Evolutionary conservation across 64 coral and sea anemone species (phyloP).

Genomic region (Stichodactyla mertensii): DNA sequence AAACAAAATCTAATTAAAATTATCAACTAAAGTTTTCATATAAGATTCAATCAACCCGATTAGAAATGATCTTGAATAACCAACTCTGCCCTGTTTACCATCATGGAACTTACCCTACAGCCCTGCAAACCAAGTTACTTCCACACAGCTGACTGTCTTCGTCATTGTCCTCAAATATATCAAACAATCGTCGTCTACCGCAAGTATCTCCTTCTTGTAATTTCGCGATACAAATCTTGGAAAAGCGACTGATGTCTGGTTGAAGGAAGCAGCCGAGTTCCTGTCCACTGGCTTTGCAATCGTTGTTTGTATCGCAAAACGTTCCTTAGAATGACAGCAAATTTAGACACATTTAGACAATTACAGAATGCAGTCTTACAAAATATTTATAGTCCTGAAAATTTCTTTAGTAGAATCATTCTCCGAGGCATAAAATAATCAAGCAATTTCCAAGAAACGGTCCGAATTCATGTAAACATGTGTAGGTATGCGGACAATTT

Average conservation of each 20-base stretch:
- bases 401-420: too few species aligned
- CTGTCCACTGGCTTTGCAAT: conserved; percentile 43
- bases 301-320: conserved; percentile 64
- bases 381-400: too few species aligned
- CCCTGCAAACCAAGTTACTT: conserved; percentile 54
- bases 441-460: too few species aligned
- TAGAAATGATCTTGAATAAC: too few species aligned
- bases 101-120: conserved; percentile 42
- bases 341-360: too few species aligned
- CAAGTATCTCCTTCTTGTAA: conserved; percentile 70
- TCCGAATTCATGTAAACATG: too few species aligned
- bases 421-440: too few species aligned
- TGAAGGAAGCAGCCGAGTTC: conserved; percentile 61
- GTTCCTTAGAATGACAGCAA: conserved; percentile 31
- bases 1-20: too few species aligned
- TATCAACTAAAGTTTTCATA: too few species aligned
- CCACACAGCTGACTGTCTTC: conserved; percentile 38
- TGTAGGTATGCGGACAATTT: too few species aligned
- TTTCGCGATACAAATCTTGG: conserved; percentile 67
- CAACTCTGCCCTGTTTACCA: neutral
- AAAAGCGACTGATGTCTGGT: conserved; percentile 67
- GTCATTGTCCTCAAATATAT: conserved; percentile 44
- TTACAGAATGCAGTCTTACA: too few species aligned
- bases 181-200: conserved; percentile 54
- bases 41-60: too few species aligned